Base-by-base conservation (phyloP, 2,888 invertebrate species). In the Orthonevra nobilis region DNA sequence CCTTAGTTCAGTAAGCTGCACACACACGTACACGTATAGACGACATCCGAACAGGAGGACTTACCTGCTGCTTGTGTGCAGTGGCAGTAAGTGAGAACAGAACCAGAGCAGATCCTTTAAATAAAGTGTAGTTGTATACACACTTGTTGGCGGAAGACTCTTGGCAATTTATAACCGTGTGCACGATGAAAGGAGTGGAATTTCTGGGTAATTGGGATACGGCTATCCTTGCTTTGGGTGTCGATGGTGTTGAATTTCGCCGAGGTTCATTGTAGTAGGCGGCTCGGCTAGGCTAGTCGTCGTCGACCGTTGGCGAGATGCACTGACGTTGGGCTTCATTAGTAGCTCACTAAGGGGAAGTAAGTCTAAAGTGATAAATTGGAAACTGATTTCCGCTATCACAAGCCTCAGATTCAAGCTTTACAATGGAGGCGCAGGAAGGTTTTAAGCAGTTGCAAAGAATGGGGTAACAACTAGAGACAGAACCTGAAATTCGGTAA, bases 131-230 rank as follows among this genome's bases (percentile, higher is more conserved):
- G 54, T n/a, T n/a, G n/a, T 30, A 58, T 60, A 20, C 44, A 60
- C 48, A 61, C 52, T 72, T 72, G 66, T 60, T 73, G 48, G 58
- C 34, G 44, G 10, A 40, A 42, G 60, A 54, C 72, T 66, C 60
- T 56, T 32, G 50, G 79, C 66, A 73, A 79, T 79, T 79, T 79
- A 79, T 79, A 68, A 61, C 66, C 48, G 50, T 64, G 44, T 58
- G 44, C 38, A 54, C 60, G 54, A 60, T 58, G 40, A 73, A 66
- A 44, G 46, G 54, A 48, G 48, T 40, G 23, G 23, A 5, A n/a
- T 23, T 58, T 54, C 64, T 66, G 60, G 66, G 66, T 79, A 79
- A 79, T 66, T 73, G 54, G 26, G 61, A 73, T 79, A 79, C 42
- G 60, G 72, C 46, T 73, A 73, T 66, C 56, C 75, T 56, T 75